Conservation (phyloP, 2,888 invertebrate genomes). For the Enchytraeus crypticus region DNA sequence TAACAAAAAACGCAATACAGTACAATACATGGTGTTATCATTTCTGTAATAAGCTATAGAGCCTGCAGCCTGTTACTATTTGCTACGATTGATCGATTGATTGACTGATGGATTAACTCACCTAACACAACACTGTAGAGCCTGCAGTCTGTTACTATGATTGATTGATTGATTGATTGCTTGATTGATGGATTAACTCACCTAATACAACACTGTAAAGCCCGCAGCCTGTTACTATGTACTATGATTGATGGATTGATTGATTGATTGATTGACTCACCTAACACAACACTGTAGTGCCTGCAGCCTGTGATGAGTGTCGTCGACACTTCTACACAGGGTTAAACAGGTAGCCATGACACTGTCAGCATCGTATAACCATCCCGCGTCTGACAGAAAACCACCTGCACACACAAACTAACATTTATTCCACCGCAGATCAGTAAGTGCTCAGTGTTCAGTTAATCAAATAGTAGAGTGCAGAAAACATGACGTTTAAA, state of each 20-base stretch:
- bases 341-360: conserved; percentile 63
- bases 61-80: no score
- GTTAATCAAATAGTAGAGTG: no score
- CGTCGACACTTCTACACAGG: conserved; percentile 52
- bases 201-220: neutral
- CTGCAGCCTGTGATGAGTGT: conserved; percentile 56
- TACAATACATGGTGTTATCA: no score
- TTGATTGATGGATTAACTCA: neutral
- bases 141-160: neutral
- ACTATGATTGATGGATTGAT: no score
- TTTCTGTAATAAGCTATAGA: no score
- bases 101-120: neutral
- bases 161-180: no score
- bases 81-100: no score
- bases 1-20: no score
- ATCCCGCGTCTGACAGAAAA: conserved; percentile 80
- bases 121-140: neutral
- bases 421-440: no score
- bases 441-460: no score
- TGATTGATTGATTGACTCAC: conserved; percentile 53
- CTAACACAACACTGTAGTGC: conserved; percentile 76
- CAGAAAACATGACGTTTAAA: no score
- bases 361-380: conserved; percentile 69
- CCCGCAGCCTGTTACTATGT: neutral
- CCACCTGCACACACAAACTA: conserved; percentile 43